Conservation (phyloP, 2,113 vertebrate species). For the Gopherus flavomarginatus region DNA sequence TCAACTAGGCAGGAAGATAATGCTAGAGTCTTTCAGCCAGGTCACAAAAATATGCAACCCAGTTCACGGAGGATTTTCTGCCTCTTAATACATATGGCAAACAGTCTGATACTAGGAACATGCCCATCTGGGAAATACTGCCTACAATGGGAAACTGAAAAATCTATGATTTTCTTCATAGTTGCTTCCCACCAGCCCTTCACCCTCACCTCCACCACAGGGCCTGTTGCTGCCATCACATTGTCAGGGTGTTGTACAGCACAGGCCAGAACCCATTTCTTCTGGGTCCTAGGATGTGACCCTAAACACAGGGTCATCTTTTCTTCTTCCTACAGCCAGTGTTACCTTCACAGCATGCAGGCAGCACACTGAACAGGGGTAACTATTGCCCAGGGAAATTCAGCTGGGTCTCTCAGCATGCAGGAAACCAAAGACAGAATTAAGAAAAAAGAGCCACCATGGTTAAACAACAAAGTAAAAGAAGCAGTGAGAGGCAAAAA, state of each 20-base stretch:
- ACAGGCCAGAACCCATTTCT: background rate
- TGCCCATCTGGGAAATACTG: background rate
- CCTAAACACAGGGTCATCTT: background rate
- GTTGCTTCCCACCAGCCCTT: background rate
- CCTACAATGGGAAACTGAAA: background rate
- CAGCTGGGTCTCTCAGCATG: accelerated
- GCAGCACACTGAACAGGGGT: background rate
- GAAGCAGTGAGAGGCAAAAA: too few relatives aligned
- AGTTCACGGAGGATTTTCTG: background rate
- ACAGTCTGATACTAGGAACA: background rate
- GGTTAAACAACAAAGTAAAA: too few relatives aligned
- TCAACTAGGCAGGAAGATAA: background rate
- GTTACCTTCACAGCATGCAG: background rate
- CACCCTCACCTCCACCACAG: background rate
- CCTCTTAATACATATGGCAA: background rate
- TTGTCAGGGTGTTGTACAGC: background rate
- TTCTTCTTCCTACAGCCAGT: background rate
- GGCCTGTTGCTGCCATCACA: background rate
- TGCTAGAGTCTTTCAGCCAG: background rate
- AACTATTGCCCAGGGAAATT: background rate
- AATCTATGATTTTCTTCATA: background rate
- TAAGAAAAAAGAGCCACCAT: too few relatives aligned
- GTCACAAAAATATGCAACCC: accelerated
- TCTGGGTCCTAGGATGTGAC: background rate
- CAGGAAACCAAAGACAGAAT: background rate